phyloP scores from a whole-genome alignment of 2,888 invertebrate genomes.

The Frankliniella fusca region DNA sequence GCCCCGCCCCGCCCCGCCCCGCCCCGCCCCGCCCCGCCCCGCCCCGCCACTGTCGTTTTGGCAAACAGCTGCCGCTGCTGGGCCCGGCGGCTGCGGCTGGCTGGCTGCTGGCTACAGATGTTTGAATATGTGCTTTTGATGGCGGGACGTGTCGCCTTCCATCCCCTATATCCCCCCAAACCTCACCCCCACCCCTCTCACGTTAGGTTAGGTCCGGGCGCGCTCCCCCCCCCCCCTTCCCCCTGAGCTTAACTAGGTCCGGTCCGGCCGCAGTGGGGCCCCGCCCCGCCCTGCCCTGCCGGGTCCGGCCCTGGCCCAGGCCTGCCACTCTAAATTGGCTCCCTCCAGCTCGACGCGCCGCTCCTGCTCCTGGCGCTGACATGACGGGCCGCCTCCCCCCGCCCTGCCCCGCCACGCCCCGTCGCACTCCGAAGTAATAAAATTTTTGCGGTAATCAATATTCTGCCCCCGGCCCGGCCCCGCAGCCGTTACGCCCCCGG shows the following conservation, averaged over 20 bases:
- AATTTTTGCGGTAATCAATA: constrained; percentile 1
- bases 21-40: background rate
- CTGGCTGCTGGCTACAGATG: background rate
- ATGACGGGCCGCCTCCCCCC: background rate
- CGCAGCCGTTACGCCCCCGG: background rate
- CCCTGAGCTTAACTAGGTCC: no score
- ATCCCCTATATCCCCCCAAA: no score
- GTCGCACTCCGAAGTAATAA: background rate
- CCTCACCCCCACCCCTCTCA: no score
- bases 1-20: background rate
- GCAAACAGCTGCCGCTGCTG: background rate
- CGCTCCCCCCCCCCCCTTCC: no score
- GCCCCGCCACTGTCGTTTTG: background rate
- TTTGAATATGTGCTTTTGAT: constrained; percentile 26
- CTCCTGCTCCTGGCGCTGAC: no score
- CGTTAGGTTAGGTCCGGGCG: no score
- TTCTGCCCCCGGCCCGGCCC: background rate
- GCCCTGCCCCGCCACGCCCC: background rate
- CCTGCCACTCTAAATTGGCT: background rate
- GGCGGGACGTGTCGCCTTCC: background rate
- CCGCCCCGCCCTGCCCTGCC: background rate
- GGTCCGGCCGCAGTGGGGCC: no score
- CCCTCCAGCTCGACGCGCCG: no score
- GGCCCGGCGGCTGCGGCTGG: background rate
- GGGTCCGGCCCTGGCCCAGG: background rate